Percentiles rank a stretch among this genome's conserved stretches.
phyloP scores from a whole-genome alignment of 2,888 invertebrate species.

The Prosopocoilus inquinatus region DNA sequence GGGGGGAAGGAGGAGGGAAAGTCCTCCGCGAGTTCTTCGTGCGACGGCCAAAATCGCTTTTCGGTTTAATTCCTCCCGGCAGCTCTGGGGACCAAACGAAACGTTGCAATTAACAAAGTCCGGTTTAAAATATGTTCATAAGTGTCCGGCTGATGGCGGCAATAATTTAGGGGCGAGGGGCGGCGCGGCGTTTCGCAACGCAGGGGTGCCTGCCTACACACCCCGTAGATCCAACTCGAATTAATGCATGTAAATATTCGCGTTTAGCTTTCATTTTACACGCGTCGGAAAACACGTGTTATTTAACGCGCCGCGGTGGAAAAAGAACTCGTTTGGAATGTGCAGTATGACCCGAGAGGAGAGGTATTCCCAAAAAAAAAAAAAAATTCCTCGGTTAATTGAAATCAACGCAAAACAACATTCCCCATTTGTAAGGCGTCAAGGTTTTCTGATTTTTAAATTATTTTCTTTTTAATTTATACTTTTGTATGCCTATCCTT shows the following conservation, averaged over 20 bases:
- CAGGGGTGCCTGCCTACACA: constrained; percentile 15
- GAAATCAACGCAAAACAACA: no score
- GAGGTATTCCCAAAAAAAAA: no score
- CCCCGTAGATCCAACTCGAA: constrained; percentile 15
- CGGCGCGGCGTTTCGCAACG: constrained; percentile 10
- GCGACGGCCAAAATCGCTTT: no score
- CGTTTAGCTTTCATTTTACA: constrained; percentile 16
- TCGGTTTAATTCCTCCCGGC: no score
- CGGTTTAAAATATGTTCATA: constrained; percentile 19
- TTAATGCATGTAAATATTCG: constrained; percentile 17
- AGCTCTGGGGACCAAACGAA: constrained; percentile 1
- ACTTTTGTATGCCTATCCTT: no score
- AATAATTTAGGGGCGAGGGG: constrained; percentile 18
- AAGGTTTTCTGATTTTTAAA: no score
- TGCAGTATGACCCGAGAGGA: no score
- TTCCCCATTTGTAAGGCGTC: no score
- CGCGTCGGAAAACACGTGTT: constrained; percentile 9
- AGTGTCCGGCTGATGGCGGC: constrained; percentile 18
- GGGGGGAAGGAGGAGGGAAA: background rate
- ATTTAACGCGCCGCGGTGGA: background rate
- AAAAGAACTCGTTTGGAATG: no score
- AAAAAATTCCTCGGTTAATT: no score
- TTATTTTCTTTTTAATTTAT: no score
- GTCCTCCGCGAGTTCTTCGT: no score
- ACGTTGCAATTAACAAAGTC: constrained; percentile 16